Evolutionary conservation across 2,888 invertebrate genomes (phyloP), one percentile per base, ranked within the genome.

Genomic region (Psococerastis gibbosa): DNA sequence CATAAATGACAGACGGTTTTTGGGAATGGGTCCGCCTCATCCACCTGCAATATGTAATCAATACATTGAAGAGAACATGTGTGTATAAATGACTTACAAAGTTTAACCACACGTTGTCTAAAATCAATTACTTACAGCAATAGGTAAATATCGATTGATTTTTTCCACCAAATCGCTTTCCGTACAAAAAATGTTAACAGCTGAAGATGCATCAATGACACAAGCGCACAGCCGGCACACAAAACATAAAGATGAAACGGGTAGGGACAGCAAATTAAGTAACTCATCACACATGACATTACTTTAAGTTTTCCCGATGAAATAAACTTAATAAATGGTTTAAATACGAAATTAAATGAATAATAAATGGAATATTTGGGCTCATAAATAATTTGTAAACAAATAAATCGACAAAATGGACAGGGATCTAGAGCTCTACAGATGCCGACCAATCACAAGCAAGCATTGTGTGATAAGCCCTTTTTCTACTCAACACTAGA

Each of bases 11-110:
- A 38, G 11, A 38, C 38, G 5, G 38, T 38, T 38, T 38, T 38
- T 38, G 38, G 38, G 20, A 38, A 38, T 38, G 20, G 38, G 20
- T 38, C 38, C 5, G 38, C 16, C 11, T 38, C 38, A 11, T 20
- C 13, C 4, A 38, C 38, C 38, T 38, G n/a, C n/a, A n/a, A n/a
- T n/a, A n/a, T n/a, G n/a, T n/a, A n/a, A n/a, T n/a, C n/a, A n/a
- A n/a, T n/a, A n/a, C n/a, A n/a, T n/a, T n/a, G 20, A 38, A 38
- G 20, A 38, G 20, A 34, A 34, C 8, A 15, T 27, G 6, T 27
- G 8, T 27, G 6, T 27, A 27, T 27, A 11, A 27, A 27, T 27
- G 11, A n/a, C n/a, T n/a, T n/a, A n/a, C n/a, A n/a, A n/a, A n/a
- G n/a, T 27, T 11, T 27, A 27, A 27, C 27, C n/a, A n/a, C n/a